Evolutionary conservation across 2,888 invertebrate species (phyloP), one percentile per base, ranked within the genome.

Genomic region (Philopedon plagiatum): DNA sequence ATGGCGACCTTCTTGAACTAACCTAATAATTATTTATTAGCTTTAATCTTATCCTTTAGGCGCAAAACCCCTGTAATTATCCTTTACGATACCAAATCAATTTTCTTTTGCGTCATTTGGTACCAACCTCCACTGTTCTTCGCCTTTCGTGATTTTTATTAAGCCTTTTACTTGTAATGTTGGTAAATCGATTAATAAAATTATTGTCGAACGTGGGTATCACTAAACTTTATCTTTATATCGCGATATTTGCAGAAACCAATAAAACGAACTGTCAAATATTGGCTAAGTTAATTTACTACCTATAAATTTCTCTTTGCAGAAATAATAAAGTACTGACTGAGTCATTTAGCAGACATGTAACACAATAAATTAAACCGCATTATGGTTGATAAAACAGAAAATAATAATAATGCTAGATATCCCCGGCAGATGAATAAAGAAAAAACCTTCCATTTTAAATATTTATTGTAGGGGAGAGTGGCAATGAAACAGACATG

Each of bases 51-150:
- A 54, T 29, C 29, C 51, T 54, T 54, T 15, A 26, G 51, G 29
- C 29, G 51, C 51, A 29, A 54, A 54, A 23, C 29, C 29, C 51
- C 51, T 26, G 51, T 54, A 54, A 54, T 54, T 54, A 54, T 54
- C 51, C 51, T 54, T 54, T 54, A 29, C 5, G 21, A 18, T 54
- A 54, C 29, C 29, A 54, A 54, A 54, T 54, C 51, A 54, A 54
- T 54, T 54, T 54, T 54, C 51, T 29, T 49, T 29, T 54, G 51
- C 51, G 51, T 54, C 51, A 54, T 54, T 54, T 54, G 29, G 29
- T 54, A 29, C 51, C 29, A 29, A 54, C 18, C 26, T 54, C 51
- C 51, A 54, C 29, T 54, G 51, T 54, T 46, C 51, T 54, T 29
- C 29, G 51, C 29, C 18, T 54, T 54, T 54, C 15, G 51, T 15